Evolutionary conservation across 1,140 invertebrate genomes (phyloP).

Genomic region (Dysdera silvatica): DNA sequence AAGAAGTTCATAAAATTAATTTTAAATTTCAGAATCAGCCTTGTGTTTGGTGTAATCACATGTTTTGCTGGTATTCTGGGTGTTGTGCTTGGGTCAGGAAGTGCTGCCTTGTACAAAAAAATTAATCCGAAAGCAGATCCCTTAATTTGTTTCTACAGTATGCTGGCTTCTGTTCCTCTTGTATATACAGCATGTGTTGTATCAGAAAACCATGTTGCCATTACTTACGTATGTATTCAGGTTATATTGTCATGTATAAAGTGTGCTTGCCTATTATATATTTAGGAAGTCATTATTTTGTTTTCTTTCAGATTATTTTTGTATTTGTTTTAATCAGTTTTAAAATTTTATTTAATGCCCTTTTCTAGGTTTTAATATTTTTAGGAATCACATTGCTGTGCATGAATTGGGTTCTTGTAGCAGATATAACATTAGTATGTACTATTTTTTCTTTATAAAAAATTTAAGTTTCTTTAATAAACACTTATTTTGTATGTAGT

Average conservation of each 20-base stretch:
- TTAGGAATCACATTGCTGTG: conserved; percentile 60
- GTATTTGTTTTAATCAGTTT: neutral
- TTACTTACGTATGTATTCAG: conserved; percentile 56
- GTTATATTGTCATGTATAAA: too few relatives aligned
- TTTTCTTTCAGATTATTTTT: neutral
- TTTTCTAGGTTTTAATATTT: conserved; percentile 44
- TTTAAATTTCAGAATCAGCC: conserved; percentile 65
- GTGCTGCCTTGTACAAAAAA: conserved; percentile 62
- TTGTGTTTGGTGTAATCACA: conserved; percentile 87
- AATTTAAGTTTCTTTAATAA: too few relatives aligned
- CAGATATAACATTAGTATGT: conserved; percentile 76
- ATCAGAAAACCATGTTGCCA: conserved; percentile 52
- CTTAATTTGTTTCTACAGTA: conserved; percentile 79
- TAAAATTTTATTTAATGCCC: neutral
- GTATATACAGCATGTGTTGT: conserved; percentile 64
- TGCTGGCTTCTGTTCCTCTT: conserved; percentile 75
- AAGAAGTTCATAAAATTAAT: too few relatives aligned
- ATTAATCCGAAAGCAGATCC: conserved; percentile 69
- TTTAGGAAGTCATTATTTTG: neutral
- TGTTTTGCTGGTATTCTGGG: conserved; percentile 87
- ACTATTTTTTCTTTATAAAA: too few relatives aligned
- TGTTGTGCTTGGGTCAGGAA: conserved; percentile 72
- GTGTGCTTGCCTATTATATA: neutral
- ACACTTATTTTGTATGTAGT: too few relatives aligned
- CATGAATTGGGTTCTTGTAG: conserved; percentile 95